Conservation (phyloP, 2,888 invertebrate species). For the Mallateleia sp. region DNA sequence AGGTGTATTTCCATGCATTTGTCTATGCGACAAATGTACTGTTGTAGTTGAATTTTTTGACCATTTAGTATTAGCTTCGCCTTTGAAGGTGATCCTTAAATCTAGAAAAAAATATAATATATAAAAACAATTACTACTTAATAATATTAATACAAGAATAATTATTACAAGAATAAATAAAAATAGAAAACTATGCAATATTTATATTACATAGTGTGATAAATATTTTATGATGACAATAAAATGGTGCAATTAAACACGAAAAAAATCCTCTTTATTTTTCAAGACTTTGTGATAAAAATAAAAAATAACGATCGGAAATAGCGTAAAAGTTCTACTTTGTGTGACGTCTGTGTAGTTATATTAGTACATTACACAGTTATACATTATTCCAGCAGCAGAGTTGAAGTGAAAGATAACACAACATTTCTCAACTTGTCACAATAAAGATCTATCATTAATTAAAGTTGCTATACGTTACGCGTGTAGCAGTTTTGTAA, state of each 20-base stretch:
- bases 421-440: background rate
- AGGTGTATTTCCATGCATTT: slow-evolving; percentile 91
- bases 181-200: too few species aligned
- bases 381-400: background rate
- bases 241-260: too few species aligned
- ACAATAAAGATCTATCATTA: background rate
- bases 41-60: too few species aligned
- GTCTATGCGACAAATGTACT: too few species aligned
- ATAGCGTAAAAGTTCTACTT: background rate
- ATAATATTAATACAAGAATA: too few species aligned
- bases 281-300: background rate
- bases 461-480: background rate
- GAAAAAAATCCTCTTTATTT: background rate
- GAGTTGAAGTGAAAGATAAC: background rate
- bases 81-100: slow-evolving; percentile 93
- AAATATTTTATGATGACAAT: too few species aligned
- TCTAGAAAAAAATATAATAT: slow-evolving; percentile 89
- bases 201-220: too few species aligned
- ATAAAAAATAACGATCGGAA: background rate
- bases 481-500: background rate
- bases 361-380: too few species aligned
- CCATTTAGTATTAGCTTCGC: slow-evolving; percentile 94
- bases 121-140: too few species aligned
- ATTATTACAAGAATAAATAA: too few species aligned
- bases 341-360: background rate